Evolutionary conservation across 64 coral and sea anemone genomes (phyloP).

Genomic region (Pachyseris speciosa): DNA sequence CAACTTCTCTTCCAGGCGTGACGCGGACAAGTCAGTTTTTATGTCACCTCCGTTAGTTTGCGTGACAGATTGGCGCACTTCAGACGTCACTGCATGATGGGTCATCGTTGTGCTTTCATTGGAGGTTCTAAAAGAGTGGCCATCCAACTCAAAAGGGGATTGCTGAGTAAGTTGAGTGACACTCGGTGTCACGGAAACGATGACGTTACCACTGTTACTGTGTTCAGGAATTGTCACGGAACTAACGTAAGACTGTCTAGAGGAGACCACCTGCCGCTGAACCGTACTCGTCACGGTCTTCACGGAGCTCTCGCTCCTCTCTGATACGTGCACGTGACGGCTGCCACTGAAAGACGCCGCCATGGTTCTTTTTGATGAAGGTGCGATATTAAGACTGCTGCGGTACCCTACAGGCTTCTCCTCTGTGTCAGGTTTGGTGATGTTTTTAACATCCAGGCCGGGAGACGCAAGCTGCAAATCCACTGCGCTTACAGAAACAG

Average conservation of each 20-base stretch:
- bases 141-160: neutral
- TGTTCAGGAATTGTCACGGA: slow-evolving; percentile 40
- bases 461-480: neutral
- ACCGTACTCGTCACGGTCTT: slow-evolving; percentile 16
- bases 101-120: slow-evolving; percentile 41
- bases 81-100: neutral
- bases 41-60: neutral
- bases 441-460: neutral
- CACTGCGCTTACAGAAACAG: neutral
- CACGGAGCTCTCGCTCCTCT: neutral
- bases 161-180: neutral
- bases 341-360: slow-evolving; percentile 22
- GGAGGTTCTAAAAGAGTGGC: slow-evolving; percentile 2
- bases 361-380: slow-evolving; percentile 17
- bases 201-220: neutral
- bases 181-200: slow-evolving; percentile 21
- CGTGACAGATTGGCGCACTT: slow-evolving; percentile 25
- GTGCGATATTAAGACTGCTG: slow-evolving; percentile 20
- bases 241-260: slow-evolving; percentile 29
- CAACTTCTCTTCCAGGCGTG: slow-evolving; percentile 9
- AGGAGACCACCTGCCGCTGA: neutral
- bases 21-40: neutral
- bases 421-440: neutral
- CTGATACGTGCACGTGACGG: neutral
- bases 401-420: slow-evolving; percentile 17